Evolutionary conservation across 1,140 invertebrate species (phyloP).

Genomic region (Drosophila rhopaloa): DNA sequence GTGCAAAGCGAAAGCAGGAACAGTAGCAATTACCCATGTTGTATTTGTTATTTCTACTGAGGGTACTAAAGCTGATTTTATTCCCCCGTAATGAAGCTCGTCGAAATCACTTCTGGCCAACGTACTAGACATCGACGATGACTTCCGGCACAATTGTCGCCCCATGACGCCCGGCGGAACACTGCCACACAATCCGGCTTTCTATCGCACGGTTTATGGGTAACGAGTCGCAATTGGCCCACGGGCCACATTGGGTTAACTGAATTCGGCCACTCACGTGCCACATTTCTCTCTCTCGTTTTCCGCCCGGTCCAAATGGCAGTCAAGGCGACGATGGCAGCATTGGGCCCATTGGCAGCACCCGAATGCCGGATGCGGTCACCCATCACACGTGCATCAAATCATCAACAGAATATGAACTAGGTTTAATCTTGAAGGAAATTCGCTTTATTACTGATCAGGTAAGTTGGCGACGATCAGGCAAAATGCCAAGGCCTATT

Average conservation of each 20-base stretch:
- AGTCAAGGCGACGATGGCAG: constrained; percentile 85
- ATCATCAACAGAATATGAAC: constrained; percentile 93
- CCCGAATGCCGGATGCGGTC: constrained; percentile 87
- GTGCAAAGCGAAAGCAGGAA: constrained; percentile 13
- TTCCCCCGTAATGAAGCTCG: constrained; percentile 83
- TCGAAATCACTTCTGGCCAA: constrained; percentile 97
- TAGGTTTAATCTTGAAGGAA: constrained; percentile 97
- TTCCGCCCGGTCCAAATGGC: constrained; percentile 4
- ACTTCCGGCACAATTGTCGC: constrained; percentile 89
- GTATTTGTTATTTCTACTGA: neutral
- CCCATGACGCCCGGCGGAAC: constrained; percentile 85
- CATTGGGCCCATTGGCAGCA: constrained; percentile 85
- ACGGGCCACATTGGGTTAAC: constrained; percentile 20
- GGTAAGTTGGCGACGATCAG: constrained; percentile 77
- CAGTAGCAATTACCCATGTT: neutral
- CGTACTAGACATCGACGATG: constrained; percentile 97
- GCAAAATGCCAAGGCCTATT: neutral
- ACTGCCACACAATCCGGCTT: constrained; percentile 85
- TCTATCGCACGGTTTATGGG: constrained; percentile 85
- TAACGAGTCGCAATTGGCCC: constrained; percentile 57
- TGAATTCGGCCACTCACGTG: constrained; percentile 28
- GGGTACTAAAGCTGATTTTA: constrained; percentile 25
- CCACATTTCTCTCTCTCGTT: constrained; percentile 21
- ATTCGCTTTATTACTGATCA: constrained; percentile 92
- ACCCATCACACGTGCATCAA: constrained; percentile 88